These are phyloP conservation scores for Coregonus suidteri DNA, from an alignment of 2,797 vertebrate species.

Conservation along the genomic window DNA sequence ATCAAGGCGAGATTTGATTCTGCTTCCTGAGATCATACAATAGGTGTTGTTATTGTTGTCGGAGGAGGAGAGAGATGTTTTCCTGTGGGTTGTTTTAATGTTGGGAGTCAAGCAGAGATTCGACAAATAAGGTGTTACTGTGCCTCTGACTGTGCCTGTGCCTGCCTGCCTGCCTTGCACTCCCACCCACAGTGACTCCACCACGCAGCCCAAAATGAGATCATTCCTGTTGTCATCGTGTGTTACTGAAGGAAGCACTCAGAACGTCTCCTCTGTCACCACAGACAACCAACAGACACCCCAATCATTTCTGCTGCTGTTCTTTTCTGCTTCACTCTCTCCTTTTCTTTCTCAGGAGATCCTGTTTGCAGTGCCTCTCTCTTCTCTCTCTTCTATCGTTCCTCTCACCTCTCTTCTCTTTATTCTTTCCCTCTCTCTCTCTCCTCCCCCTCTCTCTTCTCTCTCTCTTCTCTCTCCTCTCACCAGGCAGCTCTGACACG, in stretches of 20 bases:
- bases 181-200: constrained; percentile 16
- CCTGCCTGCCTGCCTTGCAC: not conserved
- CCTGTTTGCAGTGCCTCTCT: not conserved
- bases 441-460: not conserved
- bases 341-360: not conserved
- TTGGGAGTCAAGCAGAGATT: not conserved
- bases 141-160: constrained; percentile 3
- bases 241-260: not conserved
- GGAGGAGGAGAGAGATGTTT: constrained; percentile 6
- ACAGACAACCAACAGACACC: not conserved
- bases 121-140: constrained; percentile 6
- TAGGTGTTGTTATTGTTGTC: not conserved
- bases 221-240: not conserved
- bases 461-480: not conserved
- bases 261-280: not conserved
- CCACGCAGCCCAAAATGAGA: constrained; percentile 1
- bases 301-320: not conserved
- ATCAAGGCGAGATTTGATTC: not conserved
- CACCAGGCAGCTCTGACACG: not conserved
- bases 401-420: not conserved
- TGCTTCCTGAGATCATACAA: not conserved
- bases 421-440: not conserved
- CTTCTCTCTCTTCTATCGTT: not conserved
- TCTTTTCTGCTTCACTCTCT: not conserved
- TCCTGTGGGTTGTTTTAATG: constrained; percentile 6